phyloP scores from a whole-genome alignment of 2,888 invertebrate species.

The Monopis laevigella region DNA sequence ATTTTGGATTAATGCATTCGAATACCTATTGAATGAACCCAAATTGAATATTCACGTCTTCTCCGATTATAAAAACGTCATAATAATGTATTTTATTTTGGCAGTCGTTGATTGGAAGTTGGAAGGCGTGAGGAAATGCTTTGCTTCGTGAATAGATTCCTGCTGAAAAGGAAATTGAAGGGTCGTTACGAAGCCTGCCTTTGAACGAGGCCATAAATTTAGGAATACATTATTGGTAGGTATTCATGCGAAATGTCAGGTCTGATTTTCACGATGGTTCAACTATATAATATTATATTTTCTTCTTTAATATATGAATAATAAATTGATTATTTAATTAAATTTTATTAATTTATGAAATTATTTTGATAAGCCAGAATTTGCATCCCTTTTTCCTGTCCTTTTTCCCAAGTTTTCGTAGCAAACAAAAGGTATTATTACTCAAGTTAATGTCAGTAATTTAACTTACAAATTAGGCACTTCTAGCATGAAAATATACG shows the following conservation, averaged over 20 bases:
- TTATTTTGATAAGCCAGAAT: too few species aligned
- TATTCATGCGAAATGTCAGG: slow-evolving; percentile 30
- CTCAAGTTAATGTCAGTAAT: slow-evolving; percentile 36
- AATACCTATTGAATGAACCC: not conserved
- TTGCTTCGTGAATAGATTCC: slow-evolving; percentile 49
- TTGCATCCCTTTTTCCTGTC: too few species aligned
- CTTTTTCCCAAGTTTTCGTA: too few species aligned
- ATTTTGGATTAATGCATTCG: not conserved
- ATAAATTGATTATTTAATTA: too few species aligned
- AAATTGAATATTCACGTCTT: slow-evolving; percentile 48
- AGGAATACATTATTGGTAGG: slow-evolving; percentile 36
- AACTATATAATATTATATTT: too few species aligned
- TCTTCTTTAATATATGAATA: too few species aligned
- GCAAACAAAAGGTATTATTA: slow-evolving; percentile 22
- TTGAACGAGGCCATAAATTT: slow-evolving; percentile 46
- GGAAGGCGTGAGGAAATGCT: slow-evolving; percentile 44
- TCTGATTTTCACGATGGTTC: slow-evolving; percentile 12
- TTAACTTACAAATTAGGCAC: slow-evolving; percentile 27
- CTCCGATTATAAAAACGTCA: slow-evolving; percentile 35
- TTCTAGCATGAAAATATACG: slow-evolving; percentile 43
- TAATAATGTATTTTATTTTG: slow-evolving; percentile 41
- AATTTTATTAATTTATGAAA: too few species aligned
- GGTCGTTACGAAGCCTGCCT: slow-evolving; percentile 47
- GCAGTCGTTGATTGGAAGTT: slow-evolving; percentile 42
- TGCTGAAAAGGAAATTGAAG: slow-evolving; percentile 58